phyloP scores from a whole-genome alignment of 2,797 vertebrate species.

The Micromesistius poutassou region DNA sequence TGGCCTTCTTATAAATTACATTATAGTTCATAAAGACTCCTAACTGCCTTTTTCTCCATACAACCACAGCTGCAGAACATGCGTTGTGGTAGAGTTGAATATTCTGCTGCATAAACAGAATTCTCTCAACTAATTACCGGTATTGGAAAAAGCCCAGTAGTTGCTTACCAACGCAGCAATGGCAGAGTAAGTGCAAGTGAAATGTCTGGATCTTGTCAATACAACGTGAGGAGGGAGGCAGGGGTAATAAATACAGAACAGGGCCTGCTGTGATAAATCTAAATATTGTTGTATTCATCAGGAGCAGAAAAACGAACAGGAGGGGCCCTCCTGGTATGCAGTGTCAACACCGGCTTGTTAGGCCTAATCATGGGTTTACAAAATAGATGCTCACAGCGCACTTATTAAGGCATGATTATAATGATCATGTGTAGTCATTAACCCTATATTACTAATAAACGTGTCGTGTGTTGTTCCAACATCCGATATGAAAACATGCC shows the following conservation, averaged over 20 bases:
- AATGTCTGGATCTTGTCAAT: slow-evolving; percentile 17
- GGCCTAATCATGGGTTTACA: slow-evolving; percentile 21
- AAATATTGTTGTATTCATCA: not conserved
- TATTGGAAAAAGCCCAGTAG: slow-evolving; percentile 28
- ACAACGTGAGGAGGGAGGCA: not conserved
- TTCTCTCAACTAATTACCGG: slow-evolving; percentile 23
- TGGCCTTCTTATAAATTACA: not conserved
- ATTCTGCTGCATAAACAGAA: not conserved
- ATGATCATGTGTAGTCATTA: not conserved
- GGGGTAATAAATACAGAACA: slow-evolving; percentile 11
- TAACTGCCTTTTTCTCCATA: not conserved
- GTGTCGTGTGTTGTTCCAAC: not conserved
- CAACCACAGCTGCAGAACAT: not conserved
- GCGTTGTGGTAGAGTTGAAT: not conserved
- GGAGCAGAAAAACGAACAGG: not conserved
- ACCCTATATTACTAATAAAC: not conserved
- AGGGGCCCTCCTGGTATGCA: slow-evolving; percentile 13
- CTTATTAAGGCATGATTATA: not conserved
- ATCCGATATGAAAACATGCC: not conserved
- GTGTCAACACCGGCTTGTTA: slow-evolving; percentile 10
- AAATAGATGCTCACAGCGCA: slow-evolving; percentile 11
- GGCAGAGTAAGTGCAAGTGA: slow-evolving; percentile 13
- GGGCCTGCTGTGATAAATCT: not conserved
- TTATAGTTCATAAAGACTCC: not conserved
- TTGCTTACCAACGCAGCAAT: slow-evolving; percentile 27